Conservation (phyloP, 1,140 invertebrate species). For the Metopolophium dirhodum region DNA sequence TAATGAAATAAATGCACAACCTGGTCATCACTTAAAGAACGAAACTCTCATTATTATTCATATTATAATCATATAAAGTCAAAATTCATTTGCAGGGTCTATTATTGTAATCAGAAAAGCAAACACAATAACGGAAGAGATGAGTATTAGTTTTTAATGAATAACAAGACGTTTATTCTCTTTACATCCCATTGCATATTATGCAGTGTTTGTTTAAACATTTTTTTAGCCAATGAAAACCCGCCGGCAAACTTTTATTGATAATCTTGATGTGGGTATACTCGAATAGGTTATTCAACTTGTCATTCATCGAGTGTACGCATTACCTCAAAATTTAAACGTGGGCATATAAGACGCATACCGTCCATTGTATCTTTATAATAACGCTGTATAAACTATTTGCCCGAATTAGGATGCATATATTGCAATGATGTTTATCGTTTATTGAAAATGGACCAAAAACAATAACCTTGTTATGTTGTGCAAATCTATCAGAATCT, state of each 20-base stretch:
- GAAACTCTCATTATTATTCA: neutral
- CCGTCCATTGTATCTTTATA: slow-evolving; percentile 30
- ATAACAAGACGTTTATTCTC: neutral
- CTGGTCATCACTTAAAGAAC: neutral
- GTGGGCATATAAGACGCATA: slow-evolving; percentile 34
- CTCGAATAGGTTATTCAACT: slow-evolving; percentile 35
- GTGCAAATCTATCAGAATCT: neutral
- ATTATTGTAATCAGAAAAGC: neutral
- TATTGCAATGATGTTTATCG: neutral
- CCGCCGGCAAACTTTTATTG: slow-evolving; percentile 35
- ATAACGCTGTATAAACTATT: slow-evolving; percentile 22
- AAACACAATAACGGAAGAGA: neutral
- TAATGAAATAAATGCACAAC: neutral
- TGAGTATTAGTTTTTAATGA: slow-evolving; percentile 16
- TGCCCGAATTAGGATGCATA: neutral
- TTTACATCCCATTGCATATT: neutral
- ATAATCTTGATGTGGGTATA: slow-evolving; percentile 43
- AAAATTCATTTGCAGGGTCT: neutral
- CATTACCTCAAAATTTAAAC: slow-evolving; percentile 16
- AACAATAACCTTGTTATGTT: neutral
- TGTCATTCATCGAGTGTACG: slow-evolving; percentile 30
- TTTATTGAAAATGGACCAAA: neutral
- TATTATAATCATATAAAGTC: neutral
- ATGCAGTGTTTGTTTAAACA: slow-evolving; percentile 7
- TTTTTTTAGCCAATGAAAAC: neutral